Evolutionary conservation across 2,888 invertebrate genomes (phyloP), one percentile per base, ranked within the genome.

Genomic region (Fragum fragum): DNA sequence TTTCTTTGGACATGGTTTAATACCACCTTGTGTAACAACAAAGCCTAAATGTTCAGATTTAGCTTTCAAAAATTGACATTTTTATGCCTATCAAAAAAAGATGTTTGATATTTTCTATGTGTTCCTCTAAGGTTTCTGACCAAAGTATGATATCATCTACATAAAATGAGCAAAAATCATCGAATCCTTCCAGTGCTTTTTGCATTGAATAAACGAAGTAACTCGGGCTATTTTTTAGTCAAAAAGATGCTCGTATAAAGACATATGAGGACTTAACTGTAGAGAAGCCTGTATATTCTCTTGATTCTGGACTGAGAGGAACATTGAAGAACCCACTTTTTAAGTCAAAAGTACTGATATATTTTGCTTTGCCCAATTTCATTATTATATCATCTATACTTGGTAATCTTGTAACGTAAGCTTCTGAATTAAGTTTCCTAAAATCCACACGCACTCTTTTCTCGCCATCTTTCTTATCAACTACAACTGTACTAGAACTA

Each of bases 41-140:
- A 71, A 71, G 5, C 71, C 71, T 11, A 55, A 23, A 21, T 71
- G 39, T 53, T 71, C 29, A 1, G 53, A n/a, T 71, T 71, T 57
- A 55, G 29, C 28, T 57, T 55, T 55, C 36, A 71, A 28, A 21
- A 71, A 71, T 18, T 53, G 32, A 71, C 71, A 71, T 71, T 71
- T 71, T 21, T 36, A 32, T 29, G n/a, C n/a, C n/a, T n/a, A n/a
- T n/a, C n/a, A n/a, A n/a, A n/a, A n/a, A n/a, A n/a, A n/a, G 23
- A 1, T 23, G 47, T 11, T 69, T 23, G 7, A 69, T 52, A 18
- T 69, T 52, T 23, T 9, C 9, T 18, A 69, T 16, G 29, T 47
- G 69, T 11, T 69, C 69, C 16, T 69, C 52, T 18, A 69, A 11
- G 6, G 69, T 47, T 52, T 47, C 14, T 16, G 47, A 47, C 18